Evolutionary conservation across 30 jellyfish, hydroid and myxozoan species (phyloP).

Genomic region (Pelagia noctiluca): DNA sequence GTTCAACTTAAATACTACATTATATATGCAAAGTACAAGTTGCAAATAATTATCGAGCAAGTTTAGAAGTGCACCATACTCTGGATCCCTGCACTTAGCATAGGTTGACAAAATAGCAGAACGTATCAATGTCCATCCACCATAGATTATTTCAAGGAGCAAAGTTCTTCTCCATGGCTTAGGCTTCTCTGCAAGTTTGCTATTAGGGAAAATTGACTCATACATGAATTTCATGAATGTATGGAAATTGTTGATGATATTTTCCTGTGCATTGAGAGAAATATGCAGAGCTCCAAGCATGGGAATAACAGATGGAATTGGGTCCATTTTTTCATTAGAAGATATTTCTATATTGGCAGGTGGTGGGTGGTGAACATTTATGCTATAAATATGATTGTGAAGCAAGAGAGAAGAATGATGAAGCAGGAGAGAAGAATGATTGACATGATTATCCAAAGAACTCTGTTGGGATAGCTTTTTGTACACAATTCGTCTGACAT

Average conservation of each 20-base stretch:
- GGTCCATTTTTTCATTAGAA: too few species aligned
- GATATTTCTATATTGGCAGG: too few species aligned
- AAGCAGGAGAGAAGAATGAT: too few species aligned
- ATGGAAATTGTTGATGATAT: conserved; percentile 16
- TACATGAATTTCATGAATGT: background rate
- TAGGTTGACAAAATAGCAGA: background rate
- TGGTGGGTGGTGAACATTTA: too few species aligned
- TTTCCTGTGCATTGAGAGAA: conserved; percentile 6
- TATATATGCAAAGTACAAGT: conserved; percentile 21
- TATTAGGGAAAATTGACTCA: too few species aligned
- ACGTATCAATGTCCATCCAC: conserved; percentile 22
- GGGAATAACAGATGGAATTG: conserved; percentile 18
- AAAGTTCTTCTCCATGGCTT: too few species aligned
- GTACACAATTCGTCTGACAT: too few species aligned
- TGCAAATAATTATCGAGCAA: conserved; percentile 16
- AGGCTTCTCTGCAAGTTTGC: too few species aligned
- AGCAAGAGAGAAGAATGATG: too few species aligned
- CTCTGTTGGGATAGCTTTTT: too few species aligned
- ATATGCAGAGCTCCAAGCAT: conserved; percentile 23
- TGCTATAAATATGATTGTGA: too few species aligned
- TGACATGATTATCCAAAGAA: too few species aligned
- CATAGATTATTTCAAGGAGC: conserved; percentile 16
- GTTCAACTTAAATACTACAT: background rate
- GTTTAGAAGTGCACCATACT: conserved; percentile 16
- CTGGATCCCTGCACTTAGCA: conserved; percentile 15